These are phyloP conservation scores for Athrips mouffetella DNA, from an alignment of 2,888 invertebrate genomes.

Conservation along the genomic window DNA sequence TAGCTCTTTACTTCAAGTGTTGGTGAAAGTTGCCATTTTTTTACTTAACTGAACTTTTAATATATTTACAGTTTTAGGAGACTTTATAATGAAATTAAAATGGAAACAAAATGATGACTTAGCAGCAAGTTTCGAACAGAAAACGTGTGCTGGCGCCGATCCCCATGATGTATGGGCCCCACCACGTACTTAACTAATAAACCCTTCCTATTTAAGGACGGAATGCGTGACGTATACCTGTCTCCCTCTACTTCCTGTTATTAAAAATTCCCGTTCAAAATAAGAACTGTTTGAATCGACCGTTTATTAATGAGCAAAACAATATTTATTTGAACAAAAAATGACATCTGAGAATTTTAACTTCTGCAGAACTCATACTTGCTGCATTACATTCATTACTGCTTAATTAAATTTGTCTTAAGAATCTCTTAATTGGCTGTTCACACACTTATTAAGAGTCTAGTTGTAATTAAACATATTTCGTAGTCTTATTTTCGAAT, in stretches of 20 bases:
- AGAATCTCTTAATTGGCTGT: constrained; percentile 28
- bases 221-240: constrained; percentile 47
- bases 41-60: constrained; percentile 22
- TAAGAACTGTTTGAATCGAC: constrained; percentile 11
- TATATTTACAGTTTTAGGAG: background rate
- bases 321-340: constrained; percentile 8
- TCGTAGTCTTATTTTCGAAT: constrained; percentile 2
- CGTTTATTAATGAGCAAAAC: constrained; percentile 15
- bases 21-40: constrained; percentile 51
- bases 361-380: constrained; percentile 7
- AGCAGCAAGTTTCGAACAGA: constrained; percentile 48
- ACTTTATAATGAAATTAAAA: constrained; percentile 1
- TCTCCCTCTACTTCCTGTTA: constrained; percentile 31
- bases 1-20: constrained; percentile 40
- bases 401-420: constrained; percentile 16
- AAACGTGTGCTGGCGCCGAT: constrained; percentile 65
- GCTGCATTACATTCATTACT: constrained; percentile 11
- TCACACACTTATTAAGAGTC: constrained; percentile 18
- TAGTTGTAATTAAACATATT: constrained; percentile 3
- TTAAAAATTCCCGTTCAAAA: background rate
- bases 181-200: constrained; percentile 65
- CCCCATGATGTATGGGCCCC: constrained; percentile 65
- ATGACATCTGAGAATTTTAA: background rate
- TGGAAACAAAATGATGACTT: background rate
- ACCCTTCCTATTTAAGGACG: constrained; percentile 51